phyloP scores from a whole-genome alignment of 1,140 invertebrate species.

The Lordiphosa stackelbergi region DNA sequence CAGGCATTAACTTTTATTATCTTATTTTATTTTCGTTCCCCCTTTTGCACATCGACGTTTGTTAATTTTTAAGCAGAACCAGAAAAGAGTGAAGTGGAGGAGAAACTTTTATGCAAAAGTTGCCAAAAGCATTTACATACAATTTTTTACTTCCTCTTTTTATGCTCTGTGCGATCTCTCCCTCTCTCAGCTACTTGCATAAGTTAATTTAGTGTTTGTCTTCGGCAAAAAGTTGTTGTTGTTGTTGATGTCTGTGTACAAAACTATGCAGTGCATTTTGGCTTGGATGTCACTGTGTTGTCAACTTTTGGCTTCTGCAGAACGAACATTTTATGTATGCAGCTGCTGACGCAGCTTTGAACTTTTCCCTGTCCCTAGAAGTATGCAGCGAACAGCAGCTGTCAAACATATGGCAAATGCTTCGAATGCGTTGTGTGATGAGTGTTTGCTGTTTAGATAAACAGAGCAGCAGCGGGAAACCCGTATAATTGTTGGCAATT shows the following conservation, averaged over 20 bases:
- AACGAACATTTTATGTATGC: slow-evolving; percentile 57
- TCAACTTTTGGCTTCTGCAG: slow-evolving; percentile 37
- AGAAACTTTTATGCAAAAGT: slow-evolving; percentile 41
- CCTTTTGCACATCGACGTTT: slow-evolving; percentile 27
- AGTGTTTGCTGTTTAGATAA: background rate
- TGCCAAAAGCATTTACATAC: slow-evolving; percentile 47
- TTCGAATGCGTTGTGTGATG: background rate
- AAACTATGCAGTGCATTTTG: slow-evolving; percentile 11
- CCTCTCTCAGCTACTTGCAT: slow-evolving; percentile 56
- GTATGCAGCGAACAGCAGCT: slow-evolving; percentile 32
- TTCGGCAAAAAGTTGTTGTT: slow-evolving; percentile 28
- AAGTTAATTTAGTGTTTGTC: slow-evolving; percentile 72
- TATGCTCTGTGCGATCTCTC: slow-evolving; percentile 3
- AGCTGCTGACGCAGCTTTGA: slow-evolving; percentile 56
- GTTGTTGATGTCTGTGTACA: slow-evolving; percentile 15
- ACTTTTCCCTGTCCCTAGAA: slow-evolving; percentile 32
- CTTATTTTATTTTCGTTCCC: background rate
- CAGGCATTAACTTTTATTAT: background rate
- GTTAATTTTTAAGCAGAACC: slow-evolving; percentile 57
- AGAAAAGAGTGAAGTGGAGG: background rate
- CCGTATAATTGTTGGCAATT: too few species aligned
- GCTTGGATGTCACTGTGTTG: slow-evolving; percentile 43
- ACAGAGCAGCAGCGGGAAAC: too few species aligned
- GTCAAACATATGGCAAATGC: slow-evolving; percentile 4
- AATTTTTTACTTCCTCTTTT: slow-evolving; percentile 35